These are phyloP conservation scores for Eufriesea mexicana DNA, from an alignment of 1,140 invertebrate genomes.

Conservation along the genomic window DNA sequence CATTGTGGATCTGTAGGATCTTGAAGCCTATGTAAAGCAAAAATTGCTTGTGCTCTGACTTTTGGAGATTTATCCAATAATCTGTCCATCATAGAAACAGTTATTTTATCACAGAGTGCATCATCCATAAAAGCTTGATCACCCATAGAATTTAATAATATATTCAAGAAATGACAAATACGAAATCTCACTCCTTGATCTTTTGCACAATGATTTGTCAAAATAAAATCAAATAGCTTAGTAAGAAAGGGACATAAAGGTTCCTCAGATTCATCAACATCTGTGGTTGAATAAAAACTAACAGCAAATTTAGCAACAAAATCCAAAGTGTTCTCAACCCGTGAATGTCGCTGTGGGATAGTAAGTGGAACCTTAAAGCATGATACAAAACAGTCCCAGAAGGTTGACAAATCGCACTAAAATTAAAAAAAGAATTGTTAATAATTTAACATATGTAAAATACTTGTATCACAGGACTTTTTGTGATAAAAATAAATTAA, in stretches of 20 bases:
- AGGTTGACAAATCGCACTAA: conserved; percentile 68
- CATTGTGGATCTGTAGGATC: conserved; percentile 90
- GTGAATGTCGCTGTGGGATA: conserved; percentile 74
- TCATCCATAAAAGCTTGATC: conserved; percentile 91
- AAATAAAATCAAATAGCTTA: conserved; percentile 72
- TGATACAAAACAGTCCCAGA: conserved; percentile 66
- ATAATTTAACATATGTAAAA: background rate
- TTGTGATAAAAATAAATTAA: background rate
- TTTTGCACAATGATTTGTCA: conserved; percentile 83
- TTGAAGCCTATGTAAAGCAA: conserved; percentile 91
- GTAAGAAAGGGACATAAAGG: conserved; percentile 71
- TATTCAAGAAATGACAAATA: conserved; percentile 89
- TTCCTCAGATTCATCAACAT: conserved; percentile 63
- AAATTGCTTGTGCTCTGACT: conserved; percentile 90
- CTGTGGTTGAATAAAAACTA: conserved; percentile 61
- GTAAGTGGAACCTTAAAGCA: conserved; percentile 71
- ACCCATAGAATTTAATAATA: conserved; percentile 88
- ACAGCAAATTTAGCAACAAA: conserved; percentile 84
- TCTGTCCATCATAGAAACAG: conserved; percentile 87
- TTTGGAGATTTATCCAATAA: conserved; percentile 88
- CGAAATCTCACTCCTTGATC: conserved; percentile 87
- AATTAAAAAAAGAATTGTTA: conserved; percentile 52
- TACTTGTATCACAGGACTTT: background rate
- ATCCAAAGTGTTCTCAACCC: conserved; percentile 82
- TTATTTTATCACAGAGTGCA: conserved; percentile 88